Conservation (phyloP, 2,797 vertebrate genomes). For the Anguilla anguilla region DNA sequence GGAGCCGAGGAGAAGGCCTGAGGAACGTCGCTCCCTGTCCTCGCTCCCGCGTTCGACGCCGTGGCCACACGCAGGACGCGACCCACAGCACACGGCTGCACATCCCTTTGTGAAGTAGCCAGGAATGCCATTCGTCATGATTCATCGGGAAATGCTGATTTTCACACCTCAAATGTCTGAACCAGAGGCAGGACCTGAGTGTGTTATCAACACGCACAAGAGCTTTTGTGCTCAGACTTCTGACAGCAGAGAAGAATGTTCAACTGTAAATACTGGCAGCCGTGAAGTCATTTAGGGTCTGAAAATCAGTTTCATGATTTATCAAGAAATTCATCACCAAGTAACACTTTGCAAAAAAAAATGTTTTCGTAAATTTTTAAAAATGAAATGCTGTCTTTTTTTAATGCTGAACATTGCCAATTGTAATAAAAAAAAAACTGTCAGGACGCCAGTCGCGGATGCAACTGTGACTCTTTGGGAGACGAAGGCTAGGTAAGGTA, state of each 20-base stretch:
- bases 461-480: background rate
- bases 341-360: background rate
- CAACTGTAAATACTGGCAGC: background rate
- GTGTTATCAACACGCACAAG: background rate
- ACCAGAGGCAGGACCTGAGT: background rate
- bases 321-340: background rate
- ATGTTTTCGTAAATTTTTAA: conserved; percentile 14
- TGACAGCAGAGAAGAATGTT: background rate
- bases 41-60: background rate
- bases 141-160: background rate
- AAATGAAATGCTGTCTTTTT: conserved; percentile 16
- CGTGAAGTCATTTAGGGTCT: background rate
- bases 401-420: conserved; percentile 27
- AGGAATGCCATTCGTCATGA: background rate
- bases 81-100: background rate
- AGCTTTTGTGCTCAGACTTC: background rate
- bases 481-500: too few relatives aligned
- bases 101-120: background rate
- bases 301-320: background rate
- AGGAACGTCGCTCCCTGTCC: conserved; percentile 18
- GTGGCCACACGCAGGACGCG: background rate
- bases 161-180: background rate
- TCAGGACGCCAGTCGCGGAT: background rate
- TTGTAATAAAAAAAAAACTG: conserved; percentile 15
- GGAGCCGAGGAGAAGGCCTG: conserved; percentile 53